A percentile compares a stretch with the other conserved stretches of the same genome.
These are phyloP conservation scores for Dufourea novaeangliae DNA, from an alignment of 1,140 invertebrate genomes.

Conservation along the genomic window DNA sequence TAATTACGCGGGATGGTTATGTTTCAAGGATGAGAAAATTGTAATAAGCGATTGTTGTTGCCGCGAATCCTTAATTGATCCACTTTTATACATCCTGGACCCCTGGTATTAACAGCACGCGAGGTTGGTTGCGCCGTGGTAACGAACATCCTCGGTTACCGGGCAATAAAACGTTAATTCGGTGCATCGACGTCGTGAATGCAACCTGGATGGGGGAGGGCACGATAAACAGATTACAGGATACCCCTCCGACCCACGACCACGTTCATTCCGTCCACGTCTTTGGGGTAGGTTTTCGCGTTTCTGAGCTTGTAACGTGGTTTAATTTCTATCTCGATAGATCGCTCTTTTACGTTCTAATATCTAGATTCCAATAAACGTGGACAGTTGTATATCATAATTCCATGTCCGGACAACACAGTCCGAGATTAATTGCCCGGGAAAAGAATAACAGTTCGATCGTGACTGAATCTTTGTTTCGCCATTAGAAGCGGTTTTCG, in stretches of 20 bases:
- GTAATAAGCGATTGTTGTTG: slow-evolving; percentile 16
- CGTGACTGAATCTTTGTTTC: too few relatives aligned
- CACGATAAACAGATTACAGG: slow-evolving; percentile 63
- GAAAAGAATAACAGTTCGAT: too few relatives aligned
- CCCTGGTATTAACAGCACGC: slow-evolving; percentile 33
- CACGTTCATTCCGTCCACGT: slow-evolving; percentile 27
- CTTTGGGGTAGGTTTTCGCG: slow-evolving; percentile 38
- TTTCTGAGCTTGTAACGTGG: slow-evolving; percentile 25
- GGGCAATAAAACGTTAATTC: slow-evolving; percentile 56
- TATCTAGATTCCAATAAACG: slow-evolving; percentile 7
- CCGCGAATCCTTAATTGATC: slow-evolving; percentile 28
- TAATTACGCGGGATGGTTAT: background rate
- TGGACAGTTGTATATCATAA: background rate
- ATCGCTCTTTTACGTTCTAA: slow-evolving; percentile 3
- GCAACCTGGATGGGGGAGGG: slow-evolving; percentile 23
- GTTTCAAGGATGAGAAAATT: slow-evolving; percentile 22
- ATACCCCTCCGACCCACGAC: slow-evolving; percentile 35
- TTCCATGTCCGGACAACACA: background rate
- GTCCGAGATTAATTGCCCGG: too few relatives aligned
- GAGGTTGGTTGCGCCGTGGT: background rate
- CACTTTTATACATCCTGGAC: slow-evolving; percentile 31
- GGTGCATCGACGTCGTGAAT: slow-evolving; percentile 36
- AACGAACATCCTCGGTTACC: slow-evolving; percentile 31
- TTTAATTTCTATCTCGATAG: too few relatives aligned
- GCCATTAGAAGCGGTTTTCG: slow-evolving; percentile 24